Evolutionary conservation across 2,797 vertebrate genomes (phyloP), one percentile per base, ranked within the genome.

Genomic region (Adrianichthys oophorus): DNA sequence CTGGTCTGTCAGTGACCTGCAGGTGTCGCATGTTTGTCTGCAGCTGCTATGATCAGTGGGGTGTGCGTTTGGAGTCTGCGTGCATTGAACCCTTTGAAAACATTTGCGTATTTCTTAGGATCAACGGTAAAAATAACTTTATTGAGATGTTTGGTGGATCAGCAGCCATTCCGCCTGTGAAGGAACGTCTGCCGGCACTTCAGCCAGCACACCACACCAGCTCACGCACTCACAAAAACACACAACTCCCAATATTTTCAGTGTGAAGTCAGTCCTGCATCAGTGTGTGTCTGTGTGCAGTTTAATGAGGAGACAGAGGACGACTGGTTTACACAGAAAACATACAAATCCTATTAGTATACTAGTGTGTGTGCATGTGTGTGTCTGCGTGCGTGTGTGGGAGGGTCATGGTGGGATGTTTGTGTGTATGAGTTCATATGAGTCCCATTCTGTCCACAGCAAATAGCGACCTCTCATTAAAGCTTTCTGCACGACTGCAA

Each of bases 401-500:
- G 2, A 8, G 8, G 2, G 32, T 37, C 10, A 37, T 37, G 32
- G 32, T 13, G 12, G 32, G 32, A 37, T 13, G 32, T 10, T 59
- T 18, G 72, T 43, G 40, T 59, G 59, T 43, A 52, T 52, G 76
- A 54, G 57, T 37, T 13, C 32, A 37, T 59, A 70, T 68, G 66
- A 62, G 76, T 82, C 62, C 68, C 74, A 54, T 68, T 80, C 61
- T 78, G 83, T 84, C 78, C 78, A 78, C 76, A 65, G 78, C 84
- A 85, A 87, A 84, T 72, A 83, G 76, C 1, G 70, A 80, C 82
- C 80, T 84, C 86, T 88, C 84, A 88, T 88, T 88, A 88, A 87
- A 87, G 82, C 79, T 86, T 87, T 87, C 72, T 58, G 72, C 84
- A 81, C 55, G 67, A 70, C 80, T 86, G 85, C 82, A 18, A 58